Percentiles rank a stretch among this genome's conserved stretches.
phyloP scores from a whole-genome alignment of 2,797 vertebrate genomes.

The Selene dorsalis region DNA sequence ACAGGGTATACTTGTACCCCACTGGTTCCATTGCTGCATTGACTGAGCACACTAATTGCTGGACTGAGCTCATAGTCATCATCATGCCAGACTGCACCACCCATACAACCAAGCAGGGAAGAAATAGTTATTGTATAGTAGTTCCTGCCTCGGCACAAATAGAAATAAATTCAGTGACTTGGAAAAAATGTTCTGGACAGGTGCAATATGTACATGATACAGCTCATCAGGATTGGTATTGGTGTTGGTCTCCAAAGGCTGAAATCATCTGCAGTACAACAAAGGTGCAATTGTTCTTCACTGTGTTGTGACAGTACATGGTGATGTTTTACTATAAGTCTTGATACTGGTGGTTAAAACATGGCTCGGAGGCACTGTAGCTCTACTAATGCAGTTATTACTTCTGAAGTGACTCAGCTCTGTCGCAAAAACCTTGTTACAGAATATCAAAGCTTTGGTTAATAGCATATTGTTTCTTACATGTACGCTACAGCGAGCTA shows the following conservation, averaged over 20 bases:
- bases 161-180: slow-evolving; percentile 49
- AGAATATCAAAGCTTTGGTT: slow-evolving; percentile 3
- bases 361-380: slow-evolving; percentile 9
- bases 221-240: slow-evolving; percentile 26
- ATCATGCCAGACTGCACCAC: slow-evolving; percentile 40
- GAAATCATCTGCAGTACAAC: slow-evolving; percentile 20
- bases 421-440: background rate
- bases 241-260: slow-evolving; percentile 26
- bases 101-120: slow-evolving; percentile 41
- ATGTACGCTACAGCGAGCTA: background rate
- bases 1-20: slow-evolving; percentile 48
- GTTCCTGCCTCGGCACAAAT: slow-evolving; percentile 40
- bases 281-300: slow-evolving; percentile 2
- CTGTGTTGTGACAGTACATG: background rate
- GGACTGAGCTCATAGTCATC: slow-evolving; percentile 42
- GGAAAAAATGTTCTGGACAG: slow-evolving; percentile 40
- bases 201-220: slow-evolving; percentile 30
- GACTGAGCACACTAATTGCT: slow-evolving; percentile 61
- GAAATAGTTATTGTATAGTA: slow-evolving; percentile 35
- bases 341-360: slow-evolving; percentile 21
- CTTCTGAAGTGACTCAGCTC: slow-evolving; percentile 16
- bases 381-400: slow-evolving; percentile 14
- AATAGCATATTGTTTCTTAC: slow-evolving; percentile 9
- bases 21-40: slow-evolving; percentile 31
- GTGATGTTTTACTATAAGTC: slow-evolving; percentile 22